A percentile compares a stretch with the other conserved stretches of the same genome.
phyloP scores from a whole-genome alignment of 2,888 invertebrate genomes.

The Netelia inedita region DNA sequence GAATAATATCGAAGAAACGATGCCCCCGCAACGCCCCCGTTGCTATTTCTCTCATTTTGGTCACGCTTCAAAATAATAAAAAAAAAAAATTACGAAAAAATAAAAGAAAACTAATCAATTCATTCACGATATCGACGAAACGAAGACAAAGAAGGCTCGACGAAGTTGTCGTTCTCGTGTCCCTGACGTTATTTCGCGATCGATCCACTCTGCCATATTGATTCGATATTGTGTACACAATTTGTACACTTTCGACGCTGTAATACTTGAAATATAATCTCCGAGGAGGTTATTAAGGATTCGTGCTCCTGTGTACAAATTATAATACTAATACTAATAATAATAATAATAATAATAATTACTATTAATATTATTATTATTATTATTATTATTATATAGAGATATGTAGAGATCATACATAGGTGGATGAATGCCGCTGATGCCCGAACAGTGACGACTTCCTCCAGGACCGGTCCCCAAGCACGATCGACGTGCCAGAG shows the following conservation, averaged over 20 bases:
- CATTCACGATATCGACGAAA: neutral
- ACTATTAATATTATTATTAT: too few species aligned
- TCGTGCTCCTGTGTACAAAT: conserved; percentile 3
- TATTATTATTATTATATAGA: too few species aligned
- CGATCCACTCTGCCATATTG: conserved; percentile 78
- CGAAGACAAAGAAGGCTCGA: neutral
- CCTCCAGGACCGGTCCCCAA: conserved; percentile 53
- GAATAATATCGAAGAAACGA: neutral
- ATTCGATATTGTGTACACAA: conserved; percentile 66
- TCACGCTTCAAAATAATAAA: neutral
- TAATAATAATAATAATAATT: neutral
- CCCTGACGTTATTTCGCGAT: neutral
- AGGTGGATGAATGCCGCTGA: neutral
- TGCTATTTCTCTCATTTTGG: neutral
- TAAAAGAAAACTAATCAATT: neutral
- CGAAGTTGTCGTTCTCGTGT: neutral
- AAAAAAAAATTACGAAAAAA: neutral
- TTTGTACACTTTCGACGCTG: neutral
- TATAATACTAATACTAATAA: neutral
- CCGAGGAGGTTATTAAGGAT: conserved; percentile 2
- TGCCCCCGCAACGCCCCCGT: neutral
- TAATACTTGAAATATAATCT: neutral
- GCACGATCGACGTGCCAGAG: conserved; percentile 36
- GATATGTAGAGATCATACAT: neutral
- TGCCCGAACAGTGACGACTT: conserved; percentile 56